phyloP scores from a whole-genome alignment of 2,113 vertebrate genomes.

The Melierax canorus region DNA sequence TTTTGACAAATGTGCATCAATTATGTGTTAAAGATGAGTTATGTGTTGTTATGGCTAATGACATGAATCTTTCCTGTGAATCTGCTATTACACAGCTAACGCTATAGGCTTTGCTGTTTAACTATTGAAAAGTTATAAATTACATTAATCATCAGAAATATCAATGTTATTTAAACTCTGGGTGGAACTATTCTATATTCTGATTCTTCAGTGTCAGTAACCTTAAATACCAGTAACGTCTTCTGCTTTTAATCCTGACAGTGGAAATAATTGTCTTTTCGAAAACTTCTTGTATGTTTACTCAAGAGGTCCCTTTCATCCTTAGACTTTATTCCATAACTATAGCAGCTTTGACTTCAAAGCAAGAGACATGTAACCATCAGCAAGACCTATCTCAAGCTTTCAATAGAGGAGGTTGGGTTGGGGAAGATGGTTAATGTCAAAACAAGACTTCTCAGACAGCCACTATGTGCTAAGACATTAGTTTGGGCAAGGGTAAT shows the following conservation, averaged over 20 bases:
- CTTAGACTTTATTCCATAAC: not conserved
- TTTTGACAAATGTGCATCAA: not conserved
- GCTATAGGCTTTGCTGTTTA: not conserved
- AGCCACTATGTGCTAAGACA: not conserved
- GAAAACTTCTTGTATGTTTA: not conserved
- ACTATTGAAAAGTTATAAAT: not conserved
- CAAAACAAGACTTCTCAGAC: not conserved
- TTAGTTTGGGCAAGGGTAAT: not conserved
- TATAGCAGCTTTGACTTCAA: not conserved
- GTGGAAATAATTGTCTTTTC: not conserved
- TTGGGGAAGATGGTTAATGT: not conserved
- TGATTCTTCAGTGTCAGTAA: not conserved
- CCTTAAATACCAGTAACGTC: not conserved
- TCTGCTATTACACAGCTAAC: not conserved
- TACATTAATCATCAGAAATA: not conserved
- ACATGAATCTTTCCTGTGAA: not conserved
- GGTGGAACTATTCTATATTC: not conserved
- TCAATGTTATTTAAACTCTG: not conserved
- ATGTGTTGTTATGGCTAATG: not conserved
- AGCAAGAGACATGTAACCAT: not conserved
- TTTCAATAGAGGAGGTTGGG: not conserved
- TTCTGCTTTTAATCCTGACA: not conserved
- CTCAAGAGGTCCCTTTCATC: not conserved
- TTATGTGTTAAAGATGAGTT: not conserved
- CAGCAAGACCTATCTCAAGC: not conserved